Evolutionary conservation across 2,888 invertebrate species (phyloP).

Genomic region (Amiota communis): DNA sequence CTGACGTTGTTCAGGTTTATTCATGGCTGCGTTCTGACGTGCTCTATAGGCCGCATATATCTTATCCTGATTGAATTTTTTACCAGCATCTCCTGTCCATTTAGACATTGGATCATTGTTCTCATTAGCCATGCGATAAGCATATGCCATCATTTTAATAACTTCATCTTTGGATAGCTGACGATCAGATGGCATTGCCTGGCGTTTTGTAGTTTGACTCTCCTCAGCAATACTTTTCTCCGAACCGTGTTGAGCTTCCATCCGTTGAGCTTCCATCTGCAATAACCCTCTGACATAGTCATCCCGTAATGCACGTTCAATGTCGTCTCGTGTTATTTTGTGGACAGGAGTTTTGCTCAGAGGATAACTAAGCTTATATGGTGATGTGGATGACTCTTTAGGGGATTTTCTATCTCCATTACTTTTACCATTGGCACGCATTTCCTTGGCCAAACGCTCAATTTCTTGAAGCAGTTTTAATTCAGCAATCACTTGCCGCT

Average conservation of each 20-base stretch:
- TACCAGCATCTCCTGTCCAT: slow-evolving; percentile 26
- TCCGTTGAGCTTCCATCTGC: slow-evolving; percentile 54
- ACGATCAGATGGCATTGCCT: slow-evolving; percentile 36
- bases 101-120: slow-evolving; percentile 42
- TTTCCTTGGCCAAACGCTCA: slow-evolving; percentile 59
- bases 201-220: slow-evolving; percentile 52
- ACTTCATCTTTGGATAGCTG: slow-evolving; percentile 61
- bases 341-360: slow-evolving; percentile 63
- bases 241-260: background rate
- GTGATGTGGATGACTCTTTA: slow-evolving; percentile 31
- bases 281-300: slow-evolving; percentile 64
- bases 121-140: slow-evolving; percentile 61
- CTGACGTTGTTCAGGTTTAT: slow-evolving; percentile 10
- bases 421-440: slow-evolving; percentile 51
- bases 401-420: background rate
- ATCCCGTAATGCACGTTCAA: slow-evolving; percentile 65
- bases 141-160: slow-evolving; percentile 61
- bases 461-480: slow-evolving; percentile 62
- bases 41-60: slow-evolving; percentile 44
- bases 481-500: slow-evolving; percentile 62
- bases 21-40: slow-evolving; percentile 14
- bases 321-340: slow-evolving; percentile 65
- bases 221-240: background rate
- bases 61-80: slow-evolving; percentile 35
- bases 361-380: slow-evolving; percentile 52